A percentile compares a stretch with the other conserved stretches of the same genome.
Evolutionary conservation across 2,888 invertebrate species (phyloP).

Genomic region (Stramonita haemastoma): DNA sequence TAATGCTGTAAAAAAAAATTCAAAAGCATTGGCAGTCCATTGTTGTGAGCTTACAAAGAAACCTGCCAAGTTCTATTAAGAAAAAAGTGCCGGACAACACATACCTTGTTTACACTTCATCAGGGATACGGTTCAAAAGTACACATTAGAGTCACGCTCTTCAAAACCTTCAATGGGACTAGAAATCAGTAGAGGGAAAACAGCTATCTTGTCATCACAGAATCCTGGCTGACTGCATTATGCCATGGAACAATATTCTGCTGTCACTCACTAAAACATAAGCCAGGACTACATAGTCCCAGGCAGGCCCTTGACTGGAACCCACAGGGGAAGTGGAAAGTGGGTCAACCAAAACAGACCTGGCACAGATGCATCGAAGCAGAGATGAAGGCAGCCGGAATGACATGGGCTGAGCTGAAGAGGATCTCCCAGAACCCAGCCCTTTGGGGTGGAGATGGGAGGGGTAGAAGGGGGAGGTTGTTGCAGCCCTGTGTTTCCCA

Average conservation of each 20-base stretch:
- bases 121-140: constrained; percentile 12
- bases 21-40: constrained; percentile 40
- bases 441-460: too few species aligned
- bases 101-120: neutral
- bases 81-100: constrained; percentile 16
- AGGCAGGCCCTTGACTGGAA: too few species aligned
- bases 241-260: neutral
- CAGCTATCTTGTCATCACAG: neutral
- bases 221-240: neutral
- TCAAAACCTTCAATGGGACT: too few species aligned
- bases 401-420: too few species aligned
- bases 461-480: too few species aligned
- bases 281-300: neutral
- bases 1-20: constrained; percentile 1
- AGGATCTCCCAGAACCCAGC: too few species aligned
- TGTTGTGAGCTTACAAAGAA: constrained; percentile 23
- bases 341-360: too few species aligned
- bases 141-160: constrained; percentile 14
- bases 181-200: too few species aligned
- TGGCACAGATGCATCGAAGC: too few species aligned
- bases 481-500: too few species aligned
- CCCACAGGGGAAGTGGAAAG: too few species aligned
- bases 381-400: too few species aligned
- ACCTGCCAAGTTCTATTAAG: constrained; percentile 18
- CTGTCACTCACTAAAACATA: neutral